Conservation (phyloP, 2,113 vertebrate species). For the Petrocephalus zakoni region DNA sequence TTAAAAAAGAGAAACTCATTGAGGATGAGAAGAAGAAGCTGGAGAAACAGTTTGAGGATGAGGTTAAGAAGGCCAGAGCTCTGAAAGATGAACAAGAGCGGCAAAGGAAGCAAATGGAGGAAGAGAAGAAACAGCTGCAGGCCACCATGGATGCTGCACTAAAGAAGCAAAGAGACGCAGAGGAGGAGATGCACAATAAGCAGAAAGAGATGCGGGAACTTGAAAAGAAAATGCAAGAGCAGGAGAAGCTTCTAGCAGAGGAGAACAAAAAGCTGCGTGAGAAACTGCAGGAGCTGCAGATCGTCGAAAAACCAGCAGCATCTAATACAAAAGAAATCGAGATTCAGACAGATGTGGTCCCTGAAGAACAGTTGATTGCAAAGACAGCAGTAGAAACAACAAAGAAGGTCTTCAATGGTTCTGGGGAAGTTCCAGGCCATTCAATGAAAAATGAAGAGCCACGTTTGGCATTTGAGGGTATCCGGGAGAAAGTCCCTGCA, state of each 20-base stretch:
- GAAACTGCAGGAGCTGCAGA: conserved; percentile 70
- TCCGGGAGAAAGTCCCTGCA: conserved; percentile 79
- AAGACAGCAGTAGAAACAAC: conserved; percentile 22
- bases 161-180: conserved; percentile 74
- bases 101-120: conserved; percentile 79
- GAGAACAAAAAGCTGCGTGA: conserved; percentile 86
- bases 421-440: conserved; percentile 37
- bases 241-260: conserved; percentile 79
- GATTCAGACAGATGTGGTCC: conserved; percentile 65
- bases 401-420: conserved; percentile 58
- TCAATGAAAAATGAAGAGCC: conserved; percentile 49
- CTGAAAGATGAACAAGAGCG: conserved; percentile 78
- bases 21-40: conserved; percentile 86
- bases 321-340: conserved; percentile 67
- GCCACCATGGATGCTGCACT: conserved; percentile 78
- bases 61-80: conserved; percentile 77
- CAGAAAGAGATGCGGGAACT: conserved; percentile 83
- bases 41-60: conserved; percentile 80
- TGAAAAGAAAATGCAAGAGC: conserved; percentile 72
- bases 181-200: conserved; percentile 74
- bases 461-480: conserved; percentile 73
- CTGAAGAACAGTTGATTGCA: conserved; percentile 39
- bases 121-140: conserved; percentile 75
- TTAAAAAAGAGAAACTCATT: conserved; percentile 83
- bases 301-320: conserved; percentile 53